Conservation (phyloP, 2,113 vertebrate genomes). For the Arothron firmamentum region DNA sequence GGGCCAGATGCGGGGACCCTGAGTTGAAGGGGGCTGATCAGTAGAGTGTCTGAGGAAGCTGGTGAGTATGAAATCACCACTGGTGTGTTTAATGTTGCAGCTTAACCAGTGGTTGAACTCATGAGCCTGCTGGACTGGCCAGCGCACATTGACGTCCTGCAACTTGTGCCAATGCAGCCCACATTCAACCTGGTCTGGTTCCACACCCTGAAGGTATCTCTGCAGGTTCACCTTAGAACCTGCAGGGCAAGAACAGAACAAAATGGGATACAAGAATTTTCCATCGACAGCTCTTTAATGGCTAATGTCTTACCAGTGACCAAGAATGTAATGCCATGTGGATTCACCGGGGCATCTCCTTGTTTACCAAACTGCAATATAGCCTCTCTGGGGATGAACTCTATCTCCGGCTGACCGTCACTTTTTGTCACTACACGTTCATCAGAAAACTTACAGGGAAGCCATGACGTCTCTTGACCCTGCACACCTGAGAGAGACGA, state of each 20-base stretch:
- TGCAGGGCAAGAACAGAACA: background rate
- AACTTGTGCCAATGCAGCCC: conserved; percentile 69
- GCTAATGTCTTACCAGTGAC: conserved; percentile 53
- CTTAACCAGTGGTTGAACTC: conserved; percentile 69
- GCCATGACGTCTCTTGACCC: conserved; percentile 52
- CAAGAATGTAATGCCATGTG: conserved; percentile 67
- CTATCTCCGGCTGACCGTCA: conserved; percentile 23
- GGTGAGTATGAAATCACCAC: conserved; percentile 46
- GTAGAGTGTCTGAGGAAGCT: conserved; percentile 68
- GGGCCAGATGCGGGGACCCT: conserved; percentile 31
- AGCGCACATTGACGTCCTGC: conserved; percentile 53
- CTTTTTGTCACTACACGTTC: conserved; percentile 37
- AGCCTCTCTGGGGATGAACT: conserved; percentile 44
- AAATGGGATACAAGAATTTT: background rate
- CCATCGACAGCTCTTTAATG: background rate
- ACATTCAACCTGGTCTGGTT: conserved; percentile 59
- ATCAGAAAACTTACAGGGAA: conserved; percentile 71
- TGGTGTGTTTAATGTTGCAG: conserved; percentile 57
- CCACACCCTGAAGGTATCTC: conserved; percentile 37
- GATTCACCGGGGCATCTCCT: conserved; percentile 59
- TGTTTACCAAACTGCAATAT: conserved; percentile 71
- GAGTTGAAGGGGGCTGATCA: conserved; percentile 9
- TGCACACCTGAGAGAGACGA: conserved; percentile 32
- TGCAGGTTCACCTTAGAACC: conserved; percentile 67
- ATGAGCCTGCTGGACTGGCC: conserved; percentile 60